Conservation (phyloP, 2,797 vertebrate genomes). For the Sebastolobus altivelis region DNA sequence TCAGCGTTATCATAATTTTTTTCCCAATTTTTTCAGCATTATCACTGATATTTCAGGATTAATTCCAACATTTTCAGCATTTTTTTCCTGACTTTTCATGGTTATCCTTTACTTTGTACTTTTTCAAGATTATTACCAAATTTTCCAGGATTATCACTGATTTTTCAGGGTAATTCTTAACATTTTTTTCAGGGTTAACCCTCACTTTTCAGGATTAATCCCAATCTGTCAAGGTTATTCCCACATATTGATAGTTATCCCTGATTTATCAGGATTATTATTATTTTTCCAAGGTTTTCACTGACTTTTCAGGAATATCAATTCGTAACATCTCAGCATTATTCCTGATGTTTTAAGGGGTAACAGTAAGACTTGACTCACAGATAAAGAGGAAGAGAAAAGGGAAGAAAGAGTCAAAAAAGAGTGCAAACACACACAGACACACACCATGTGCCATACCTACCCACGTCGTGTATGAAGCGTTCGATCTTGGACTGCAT, state of each 20-base stretch:
- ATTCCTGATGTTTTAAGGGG: not conserved
- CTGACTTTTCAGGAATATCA: not conserved
- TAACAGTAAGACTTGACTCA: accelerated
- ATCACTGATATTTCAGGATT: accelerated
- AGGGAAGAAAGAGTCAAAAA: not conserved
- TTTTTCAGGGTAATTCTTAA: no score
- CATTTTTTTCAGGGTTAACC: accelerated
- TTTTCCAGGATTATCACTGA: not conserved
- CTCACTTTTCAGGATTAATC: not conserved
- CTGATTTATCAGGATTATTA: not conserved
- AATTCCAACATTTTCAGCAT: accelerated
- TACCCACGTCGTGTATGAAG: constrained; percentile 93
- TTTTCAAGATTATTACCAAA: not conserved
- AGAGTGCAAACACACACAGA: not conserved
- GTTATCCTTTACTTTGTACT: not conserved
- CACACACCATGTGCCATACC: constrained; percentile 18
- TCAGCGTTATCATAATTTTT: not conserved
- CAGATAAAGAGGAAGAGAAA: not conserved
- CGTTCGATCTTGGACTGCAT: constrained; percentile 99
- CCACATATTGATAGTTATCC: not conserved
- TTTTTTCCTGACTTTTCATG: not conserved
- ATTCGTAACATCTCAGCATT: accelerated
- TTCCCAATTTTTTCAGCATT: accelerated
- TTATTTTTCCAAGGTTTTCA: accelerated
- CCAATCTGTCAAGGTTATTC: not conserved